phyloP scores from a whole-genome alignment of 2,888 invertebrate genomes.

The Lasioglossum malachurum region DNA sequence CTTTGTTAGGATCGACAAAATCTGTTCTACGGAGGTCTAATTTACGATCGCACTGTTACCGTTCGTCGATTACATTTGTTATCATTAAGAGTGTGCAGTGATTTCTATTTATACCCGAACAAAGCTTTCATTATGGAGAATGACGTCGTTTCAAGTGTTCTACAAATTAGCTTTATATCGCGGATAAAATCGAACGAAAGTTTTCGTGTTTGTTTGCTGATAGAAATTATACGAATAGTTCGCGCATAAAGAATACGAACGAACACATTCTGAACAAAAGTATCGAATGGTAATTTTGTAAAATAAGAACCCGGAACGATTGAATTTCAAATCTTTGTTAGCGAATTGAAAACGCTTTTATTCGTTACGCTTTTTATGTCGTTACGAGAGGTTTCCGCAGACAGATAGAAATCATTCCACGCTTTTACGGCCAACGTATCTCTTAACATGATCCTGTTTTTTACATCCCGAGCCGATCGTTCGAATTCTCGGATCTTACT shows the following conservation, averaged over 20 bases:
- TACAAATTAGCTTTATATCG: not conserved
- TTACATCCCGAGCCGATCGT: slow-evolving; percentile 14
- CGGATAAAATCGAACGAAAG: not conserved
- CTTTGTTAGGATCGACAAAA: not conserved
- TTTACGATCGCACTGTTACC: not conserved
- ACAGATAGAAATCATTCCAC: slow-evolving; percentile 15
- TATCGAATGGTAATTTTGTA: not conserved
- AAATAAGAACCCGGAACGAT: not conserved
- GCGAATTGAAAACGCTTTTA: not conserved
- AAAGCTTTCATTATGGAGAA: slow-evolving; percentile 9
- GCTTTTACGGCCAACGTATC: not conserved
- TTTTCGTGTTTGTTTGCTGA: not conserved
- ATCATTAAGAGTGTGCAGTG: slow-evolving; percentile 6
- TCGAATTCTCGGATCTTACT: slow-evolving; percentile 4
- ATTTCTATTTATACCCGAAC: slow-evolving; percentile 4
- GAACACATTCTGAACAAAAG: not conserved
- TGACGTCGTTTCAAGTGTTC: not conserved
- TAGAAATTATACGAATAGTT: not conserved
- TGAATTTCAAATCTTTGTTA: not conserved
- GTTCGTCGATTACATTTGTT: not conserved
- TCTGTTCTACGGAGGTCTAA: not conserved
- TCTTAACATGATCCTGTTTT: not conserved
- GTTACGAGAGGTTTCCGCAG: not conserved
- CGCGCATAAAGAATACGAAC: not conserved
- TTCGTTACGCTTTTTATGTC: not conserved